These are phyloP conservation scores for Amphipoea lucens DNA, from an alignment of 2,888 invertebrate genomes.

Conservation along the genomic window DNA sequence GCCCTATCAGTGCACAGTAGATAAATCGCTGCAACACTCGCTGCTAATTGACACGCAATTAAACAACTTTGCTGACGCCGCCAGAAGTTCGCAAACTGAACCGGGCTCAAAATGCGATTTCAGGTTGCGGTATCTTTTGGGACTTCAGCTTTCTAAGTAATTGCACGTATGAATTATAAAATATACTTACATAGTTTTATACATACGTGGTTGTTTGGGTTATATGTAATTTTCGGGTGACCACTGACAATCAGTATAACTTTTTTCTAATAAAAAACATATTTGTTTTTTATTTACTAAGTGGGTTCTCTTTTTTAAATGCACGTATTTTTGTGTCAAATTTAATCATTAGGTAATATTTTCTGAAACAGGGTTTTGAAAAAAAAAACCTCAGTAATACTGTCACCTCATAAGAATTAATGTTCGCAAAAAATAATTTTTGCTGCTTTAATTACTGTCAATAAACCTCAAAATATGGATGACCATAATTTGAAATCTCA, in stretches of 20 bases:
- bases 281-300: background rate
- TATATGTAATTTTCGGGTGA: background rate
- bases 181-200: background rate
- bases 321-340: background rate
- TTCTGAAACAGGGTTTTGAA: background rate
- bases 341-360: background rate
- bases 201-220: background rate
- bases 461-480: background rate
- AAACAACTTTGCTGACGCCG: constrained; percentile 56
- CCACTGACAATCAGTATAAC: background rate
- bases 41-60: constrained; percentile 59
- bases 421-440: background rate
- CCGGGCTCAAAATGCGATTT: constrained; percentile 42
- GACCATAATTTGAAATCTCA: background rate
- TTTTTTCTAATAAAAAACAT: background rate
- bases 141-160: constrained; percentile 24
- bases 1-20: constrained; percentile 53
- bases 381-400: background rate
- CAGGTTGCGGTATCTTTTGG: constrained; percentile 42
- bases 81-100: constrained; percentile 38
- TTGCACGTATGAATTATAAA: constrained; percentile 25
- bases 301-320: background rate
- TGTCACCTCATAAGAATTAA: no score
- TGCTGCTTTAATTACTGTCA: background rate
- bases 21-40: constrained; percentile 55